Percentiles rank a stretch among this genome's conserved stretches.
phyloP scores from a whole-genome alignment of 2,888 invertebrate species.

The Dasypogon diadema region DNA sequence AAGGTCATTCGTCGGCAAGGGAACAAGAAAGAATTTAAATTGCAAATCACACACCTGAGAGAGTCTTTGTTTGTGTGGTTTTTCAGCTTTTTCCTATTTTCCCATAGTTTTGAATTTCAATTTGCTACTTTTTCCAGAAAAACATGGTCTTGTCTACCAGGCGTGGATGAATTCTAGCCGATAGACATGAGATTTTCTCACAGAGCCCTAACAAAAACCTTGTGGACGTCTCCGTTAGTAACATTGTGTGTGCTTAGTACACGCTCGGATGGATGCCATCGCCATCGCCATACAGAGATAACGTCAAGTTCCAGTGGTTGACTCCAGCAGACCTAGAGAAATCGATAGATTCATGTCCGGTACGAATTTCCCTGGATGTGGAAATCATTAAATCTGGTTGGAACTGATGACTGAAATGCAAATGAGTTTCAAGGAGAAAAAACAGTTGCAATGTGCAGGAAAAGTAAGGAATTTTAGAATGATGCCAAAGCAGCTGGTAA shows the following conservation, averaged over 20 bases:
- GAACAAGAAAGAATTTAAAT: background rate
- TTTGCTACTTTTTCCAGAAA: slow-evolving; percentile 61
- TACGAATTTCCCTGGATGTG: background rate
- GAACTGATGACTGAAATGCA: too few species aligned
- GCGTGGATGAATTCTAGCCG: slow-evolving; percentile 58
- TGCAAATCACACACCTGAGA: background rate
- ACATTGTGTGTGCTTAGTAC: background rate
- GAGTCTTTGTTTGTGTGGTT: background rate
- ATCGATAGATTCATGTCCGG: slow-evolving; percentile 34
- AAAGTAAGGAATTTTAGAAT: too few species aligned
- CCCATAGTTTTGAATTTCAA: slow-evolving; percentile 50
- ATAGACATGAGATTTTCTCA: background rate
- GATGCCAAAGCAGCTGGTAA: too few species aligned
- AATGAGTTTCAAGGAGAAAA: too few species aligned
- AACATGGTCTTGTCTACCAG: slow-evolving; percentile 60
- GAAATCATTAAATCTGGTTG: too few species aligned
- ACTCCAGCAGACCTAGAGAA: background rate
- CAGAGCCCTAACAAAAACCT: too few species aligned
- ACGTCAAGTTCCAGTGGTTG: slow-evolving; percentile 27
- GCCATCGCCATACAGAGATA: background rate
- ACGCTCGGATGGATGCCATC: background rate
- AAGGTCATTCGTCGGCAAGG: too few species aligned
- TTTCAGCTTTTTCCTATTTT: slow-evolving; percentile 22
- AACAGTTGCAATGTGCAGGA: too few species aligned
- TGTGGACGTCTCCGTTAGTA: slow-evolving; percentile 7